Evolutionary conservation across 2,888 invertebrate genomes (phyloP).

Genomic region (Conomelus anceps): DNA sequence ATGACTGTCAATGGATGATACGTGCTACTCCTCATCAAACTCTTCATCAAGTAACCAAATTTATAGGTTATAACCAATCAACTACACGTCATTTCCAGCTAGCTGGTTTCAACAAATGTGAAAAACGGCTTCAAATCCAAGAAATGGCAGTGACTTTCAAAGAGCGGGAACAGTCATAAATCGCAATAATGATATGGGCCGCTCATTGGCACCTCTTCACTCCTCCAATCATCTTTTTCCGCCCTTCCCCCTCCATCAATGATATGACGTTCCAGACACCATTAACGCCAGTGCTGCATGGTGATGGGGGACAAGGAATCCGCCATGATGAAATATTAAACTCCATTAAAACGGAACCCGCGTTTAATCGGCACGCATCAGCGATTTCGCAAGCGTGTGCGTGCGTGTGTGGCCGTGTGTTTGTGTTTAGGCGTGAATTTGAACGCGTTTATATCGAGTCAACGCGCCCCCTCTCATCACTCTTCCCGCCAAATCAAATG

Average conservation of each 20-base stretch:
- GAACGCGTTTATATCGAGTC: neutral
- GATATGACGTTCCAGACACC: neutral
- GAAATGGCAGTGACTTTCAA: neutral
- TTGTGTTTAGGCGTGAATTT: neutral
- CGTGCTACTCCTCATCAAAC: neutral
- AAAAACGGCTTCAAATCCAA: neutral
- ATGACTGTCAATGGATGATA: neutral
- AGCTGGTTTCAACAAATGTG: neutral
- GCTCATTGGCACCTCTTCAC: neutral
- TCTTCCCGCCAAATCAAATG: neutral
- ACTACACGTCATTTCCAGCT: neutral
- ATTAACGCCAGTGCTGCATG: neutral
- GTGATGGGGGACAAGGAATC: neutral
- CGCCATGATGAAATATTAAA: neutral
- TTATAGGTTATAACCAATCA: neutral
- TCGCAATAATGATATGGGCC: neutral
- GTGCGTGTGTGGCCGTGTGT: neutral
- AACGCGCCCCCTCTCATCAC: neutral
- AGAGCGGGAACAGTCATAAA: too few species aligned
- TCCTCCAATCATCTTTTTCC: neutral
- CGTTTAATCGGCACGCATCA: neutral
- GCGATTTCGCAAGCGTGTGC: neutral
- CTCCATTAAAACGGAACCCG: neutral
- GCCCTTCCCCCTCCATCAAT: too few species aligned
- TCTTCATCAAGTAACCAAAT: neutral